phyloP scores from a whole-genome alignment of 2,113 vertebrate genomes.

The Panthera tigris region DNA sequence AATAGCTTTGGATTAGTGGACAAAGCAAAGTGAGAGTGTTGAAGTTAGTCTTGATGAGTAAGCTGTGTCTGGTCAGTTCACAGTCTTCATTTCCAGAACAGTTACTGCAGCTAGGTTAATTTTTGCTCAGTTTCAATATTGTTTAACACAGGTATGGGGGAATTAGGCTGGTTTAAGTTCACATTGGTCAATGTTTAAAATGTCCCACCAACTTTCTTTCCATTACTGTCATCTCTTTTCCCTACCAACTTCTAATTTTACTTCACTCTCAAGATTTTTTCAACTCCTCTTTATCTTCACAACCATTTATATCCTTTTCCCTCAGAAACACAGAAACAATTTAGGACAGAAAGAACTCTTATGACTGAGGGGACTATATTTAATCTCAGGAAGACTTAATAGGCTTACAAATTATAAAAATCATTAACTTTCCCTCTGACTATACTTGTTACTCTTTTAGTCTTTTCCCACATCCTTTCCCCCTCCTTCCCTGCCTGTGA shows the following conservation, averaged over 20 bases:
- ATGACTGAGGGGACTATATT: not conserved
- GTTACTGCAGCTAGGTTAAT: not conserved
- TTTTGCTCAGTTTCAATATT: not conserved
- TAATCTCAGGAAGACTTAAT: not conserved
- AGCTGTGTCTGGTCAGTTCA: not conserved
- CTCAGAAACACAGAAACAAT: not conserved
- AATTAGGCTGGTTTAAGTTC: not conserved
- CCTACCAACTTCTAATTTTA: not conserved
- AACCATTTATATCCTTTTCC: not conserved
- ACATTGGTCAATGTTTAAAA: not conserved
- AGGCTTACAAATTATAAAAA: not conserved
- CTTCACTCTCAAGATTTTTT: not conserved
- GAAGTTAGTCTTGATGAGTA: not conserved
- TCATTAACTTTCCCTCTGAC: not conserved
- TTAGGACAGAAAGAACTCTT: not conserved
- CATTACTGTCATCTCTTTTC: not conserved
- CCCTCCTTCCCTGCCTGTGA: fast-evolving
- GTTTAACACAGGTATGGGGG: not conserved
- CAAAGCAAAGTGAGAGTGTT: not conserved
- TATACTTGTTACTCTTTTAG: not conserved
- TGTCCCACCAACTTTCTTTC: not conserved
- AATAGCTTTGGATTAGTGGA: not conserved
- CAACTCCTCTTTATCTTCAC: not conserved
- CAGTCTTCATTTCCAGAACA: not conserved
- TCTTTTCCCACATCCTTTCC: not conserved